These are phyloP conservation scores for Frieseomelitta varia DNA, from an alignment of 1,140 invertebrate species.

Conservation along the genomic window DNA sequence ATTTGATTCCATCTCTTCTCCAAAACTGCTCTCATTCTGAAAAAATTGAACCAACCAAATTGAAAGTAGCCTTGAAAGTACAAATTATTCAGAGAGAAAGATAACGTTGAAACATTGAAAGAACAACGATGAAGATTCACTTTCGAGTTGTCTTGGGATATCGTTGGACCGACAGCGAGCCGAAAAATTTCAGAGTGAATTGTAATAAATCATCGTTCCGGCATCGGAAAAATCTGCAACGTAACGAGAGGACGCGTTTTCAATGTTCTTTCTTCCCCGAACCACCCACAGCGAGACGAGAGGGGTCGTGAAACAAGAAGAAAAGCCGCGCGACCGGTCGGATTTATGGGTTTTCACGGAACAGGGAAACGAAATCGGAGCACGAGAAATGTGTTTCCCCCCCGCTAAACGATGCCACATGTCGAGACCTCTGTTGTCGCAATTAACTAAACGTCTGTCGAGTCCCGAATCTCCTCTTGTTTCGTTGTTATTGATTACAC, in stretches of 20 bases:
- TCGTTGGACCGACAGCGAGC: background rate
- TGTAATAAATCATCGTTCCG: background rate
- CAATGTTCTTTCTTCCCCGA: constrained; percentile 34
- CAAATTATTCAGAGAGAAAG: background rate
- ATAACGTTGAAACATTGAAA: background rate
- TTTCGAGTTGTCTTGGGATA: background rate
- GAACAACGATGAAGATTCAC: background rate
- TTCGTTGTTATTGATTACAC: constrained; percentile 10
- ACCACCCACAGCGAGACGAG: constrained; percentile 37
- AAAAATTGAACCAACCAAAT: background rate
- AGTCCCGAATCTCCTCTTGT: background rate
- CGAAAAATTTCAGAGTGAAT: background rate
- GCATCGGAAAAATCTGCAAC: constrained; percentile 9
- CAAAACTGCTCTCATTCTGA: background rate
- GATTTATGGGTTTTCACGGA: constrained; percentile 69
- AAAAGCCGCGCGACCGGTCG: constrained; percentile 7
- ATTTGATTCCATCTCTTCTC: background rate
- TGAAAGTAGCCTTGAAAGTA: background rate
- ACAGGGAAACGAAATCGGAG: constrained; percentile 57
- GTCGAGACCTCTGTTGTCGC: constrained; percentile 60
- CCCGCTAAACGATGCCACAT: constrained; percentile 60
- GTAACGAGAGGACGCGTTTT: background rate
- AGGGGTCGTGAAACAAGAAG: constrained; percentile 21
- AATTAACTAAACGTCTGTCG: constrained; percentile 66
- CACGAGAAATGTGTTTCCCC: constrained; percentile 29